These are phyloP conservation scores for Sebastes vulpes DNA, from an alignment of 2,797 vertebrate genomes.

Conservation along the genomic window DNA sequence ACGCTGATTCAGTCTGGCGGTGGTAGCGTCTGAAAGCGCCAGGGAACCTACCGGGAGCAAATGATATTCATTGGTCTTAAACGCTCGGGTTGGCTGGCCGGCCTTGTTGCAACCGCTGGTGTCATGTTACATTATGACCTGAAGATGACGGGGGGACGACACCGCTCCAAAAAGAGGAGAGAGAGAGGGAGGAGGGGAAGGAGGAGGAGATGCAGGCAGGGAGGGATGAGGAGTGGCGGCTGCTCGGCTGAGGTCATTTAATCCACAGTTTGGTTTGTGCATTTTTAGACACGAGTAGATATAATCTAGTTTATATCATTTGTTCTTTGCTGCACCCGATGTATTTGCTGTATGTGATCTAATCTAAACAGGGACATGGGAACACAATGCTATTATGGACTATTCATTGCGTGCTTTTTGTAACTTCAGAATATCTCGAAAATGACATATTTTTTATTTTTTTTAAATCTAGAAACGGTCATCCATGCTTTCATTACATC, in stretches of 20 bases:
- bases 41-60: slow-evolving; percentile 82
- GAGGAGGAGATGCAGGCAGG: slow-evolving; percentile 16
- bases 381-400: not conserved
- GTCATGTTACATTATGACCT: slow-evolving; percentile 88
- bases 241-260: slow-evolving; percentile 47
- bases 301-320: not conserved
- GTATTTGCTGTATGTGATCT: not conserved
- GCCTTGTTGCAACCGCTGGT: slow-evolving; percentile 78
- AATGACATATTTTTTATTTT: rapidly evolving
- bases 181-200: slow-evolving; percentile 13
- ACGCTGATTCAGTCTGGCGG: slow-evolving; percentile 82
- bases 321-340: not conserved
- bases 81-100: slow-evolving; percentile 76
- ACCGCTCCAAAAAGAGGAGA: slow-evolving; percentile 48
- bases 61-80: slow-evolving; percentile 89
- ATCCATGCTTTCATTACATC: too few relatives aligned
- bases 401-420: rapidly evolving
- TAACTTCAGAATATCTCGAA: rapidly evolving
- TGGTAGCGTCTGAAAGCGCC: slow-evolving; percentile 71
- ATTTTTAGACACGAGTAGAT: not conserved
- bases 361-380: not conserved
- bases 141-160: slow-evolving; percentile 73
- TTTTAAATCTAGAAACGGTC: too few relatives aligned
- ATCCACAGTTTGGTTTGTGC: slow-evolving; percentile 18
- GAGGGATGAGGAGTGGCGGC: slow-evolving; percentile 22